phyloP scores from a whole-genome alignment of 2,888 invertebrate species.

The Tiliacea aurago region DNA sequence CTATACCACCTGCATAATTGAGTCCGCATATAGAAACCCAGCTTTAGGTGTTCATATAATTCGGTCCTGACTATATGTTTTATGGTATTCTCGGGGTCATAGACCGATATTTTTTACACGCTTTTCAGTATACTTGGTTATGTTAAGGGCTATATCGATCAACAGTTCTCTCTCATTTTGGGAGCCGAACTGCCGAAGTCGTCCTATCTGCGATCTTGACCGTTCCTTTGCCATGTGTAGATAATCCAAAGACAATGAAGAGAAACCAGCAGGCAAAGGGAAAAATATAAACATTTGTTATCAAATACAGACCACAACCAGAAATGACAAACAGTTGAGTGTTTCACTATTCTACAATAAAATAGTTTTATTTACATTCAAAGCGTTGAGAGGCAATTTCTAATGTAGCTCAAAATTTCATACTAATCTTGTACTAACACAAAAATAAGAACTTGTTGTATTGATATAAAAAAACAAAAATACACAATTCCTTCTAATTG shows the following conservation, averaged over 20 bases:
- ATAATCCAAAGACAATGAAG: not conserved
- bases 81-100: not conserved
- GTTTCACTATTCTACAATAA: conserved; percentile 7
- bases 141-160: not conserved
- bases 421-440: conserved; percentile 43
- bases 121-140: conserved; percentile 3
- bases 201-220: not conserved
- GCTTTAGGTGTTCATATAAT: conserved; percentile 38
- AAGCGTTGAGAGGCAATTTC: conserved; percentile 48
- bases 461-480: conserved; percentile 19
- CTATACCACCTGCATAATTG: not conserved
- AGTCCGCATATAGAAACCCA: conserved; percentile 27
- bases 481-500: not conserved
- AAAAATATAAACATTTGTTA: not conserved
- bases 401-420: conserved; percentile 37
- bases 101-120: not conserved
- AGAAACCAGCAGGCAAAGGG: not conserved
- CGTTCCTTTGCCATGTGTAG: not conserved
- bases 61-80: not conserved
- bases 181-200: no score
- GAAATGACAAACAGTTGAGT: not conserved
- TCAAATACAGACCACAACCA: not conserved
- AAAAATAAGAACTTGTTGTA: conserved; percentile 5
- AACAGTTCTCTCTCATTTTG: not conserved
- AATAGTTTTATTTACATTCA: conserved; percentile 14